A percentile compares a stretch with the other conserved stretches of the same genome.
These are phyloP conservation scores for Oryzias javanicus DNA, from an alignment of 2,113 vertebrate species.

Conservation along the genomic window DNA sequence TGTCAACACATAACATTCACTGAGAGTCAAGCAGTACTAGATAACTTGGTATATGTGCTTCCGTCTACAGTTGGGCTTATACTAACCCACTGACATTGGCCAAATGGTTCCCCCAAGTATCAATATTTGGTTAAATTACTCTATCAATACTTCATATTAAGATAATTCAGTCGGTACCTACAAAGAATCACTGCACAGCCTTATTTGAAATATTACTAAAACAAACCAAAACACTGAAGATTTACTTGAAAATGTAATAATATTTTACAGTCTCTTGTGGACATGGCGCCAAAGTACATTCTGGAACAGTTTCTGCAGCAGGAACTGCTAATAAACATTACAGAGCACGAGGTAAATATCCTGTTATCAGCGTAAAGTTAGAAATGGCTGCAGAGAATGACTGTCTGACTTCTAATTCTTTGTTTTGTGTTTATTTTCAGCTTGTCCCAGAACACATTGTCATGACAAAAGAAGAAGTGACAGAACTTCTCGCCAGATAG, in stretches of 20 bases:
- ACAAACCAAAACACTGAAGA: too few relatives aligned
- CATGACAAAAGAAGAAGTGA: conserved; percentile 97
- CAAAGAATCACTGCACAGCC: too few relatives aligned
- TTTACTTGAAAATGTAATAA: neutral
- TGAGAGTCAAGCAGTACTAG: too few relatives aligned
- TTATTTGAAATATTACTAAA: too few relatives aligned
- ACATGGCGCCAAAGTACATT: conserved; percentile 99
- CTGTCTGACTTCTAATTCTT: neutral
- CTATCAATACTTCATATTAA: too few relatives aligned
- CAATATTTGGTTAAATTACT: too few relatives aligned
- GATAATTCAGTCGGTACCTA: too few relatives aligned
- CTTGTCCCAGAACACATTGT: conserved; percentile 96
- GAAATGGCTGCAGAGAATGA: neutral
- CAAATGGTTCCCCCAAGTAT: too few relatives aligned
- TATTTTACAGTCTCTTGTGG: conserved; percentile 87
- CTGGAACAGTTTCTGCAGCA: conserved; percentile 97
- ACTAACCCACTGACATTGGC: too few relatives aligned
- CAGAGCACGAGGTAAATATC: conserved; percentile 89
- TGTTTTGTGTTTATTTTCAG: conserved; percentile 64
- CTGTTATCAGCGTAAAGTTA: neutral
- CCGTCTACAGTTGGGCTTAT: too few relatives aligned
- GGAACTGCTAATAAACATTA: conserved; percentile 97
- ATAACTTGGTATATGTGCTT: too few relatives aligned
- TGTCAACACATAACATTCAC: too few relatives aligned
- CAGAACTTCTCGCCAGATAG: conserved; percentile 92